Evolutionary conservation across 2,113 vertebrate species (phyloP), one percentile per base, ranked within the genome.

Genomic region (Neoarius graeffei): DNA sequence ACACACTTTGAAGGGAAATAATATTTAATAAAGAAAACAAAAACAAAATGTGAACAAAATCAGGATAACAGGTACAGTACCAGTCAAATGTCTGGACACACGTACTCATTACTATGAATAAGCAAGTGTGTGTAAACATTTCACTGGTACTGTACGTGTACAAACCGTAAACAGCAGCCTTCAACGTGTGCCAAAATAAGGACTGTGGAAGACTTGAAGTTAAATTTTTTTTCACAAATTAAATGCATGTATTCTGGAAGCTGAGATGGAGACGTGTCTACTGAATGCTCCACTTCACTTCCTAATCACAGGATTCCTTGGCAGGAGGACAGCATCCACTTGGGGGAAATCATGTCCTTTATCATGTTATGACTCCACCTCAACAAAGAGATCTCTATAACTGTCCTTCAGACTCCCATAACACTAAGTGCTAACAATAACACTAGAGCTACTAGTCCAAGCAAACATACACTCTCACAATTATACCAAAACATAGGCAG

Each of bases 271-370:
- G 67, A 30, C 8, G 14, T 69, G 27, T 35, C 5, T 35, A 35
- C 67, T 35, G 30, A 35, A 71, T 30, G 15, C 13, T 71, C 17
- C 13, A 67, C 11, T 27, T 67, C 27, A 30, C n/a, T 30, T 30
- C 6, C 30, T 71, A 59, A 85, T 83, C 27, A 80, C 67, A 50
- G 81, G 76, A 88, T 82, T 81, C 17, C 23, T 85, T 90, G 83
- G 88, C 89, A 91, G 64, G 52, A n/a, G 52, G 56, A 27, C 62
- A 73, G 77, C 8, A 81, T 84, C 89, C 86, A 85, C 42, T 89
- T 84, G 89, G 86, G 57, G 17, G 85, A 87, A 30, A 48, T 20
- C 15, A 77, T 86, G 89, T 71, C 88, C 84, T 90, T 91, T 67
- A 86, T 71, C 85, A 82, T 9, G 59, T 25, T 56, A 54, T 20